Percentiles rank a stretch among this genome's conserved stretches.
Evolutionary conservation across 2,797 vertebrate species (phyloP).

Genomic region (Siniperca undulata): DNA sequence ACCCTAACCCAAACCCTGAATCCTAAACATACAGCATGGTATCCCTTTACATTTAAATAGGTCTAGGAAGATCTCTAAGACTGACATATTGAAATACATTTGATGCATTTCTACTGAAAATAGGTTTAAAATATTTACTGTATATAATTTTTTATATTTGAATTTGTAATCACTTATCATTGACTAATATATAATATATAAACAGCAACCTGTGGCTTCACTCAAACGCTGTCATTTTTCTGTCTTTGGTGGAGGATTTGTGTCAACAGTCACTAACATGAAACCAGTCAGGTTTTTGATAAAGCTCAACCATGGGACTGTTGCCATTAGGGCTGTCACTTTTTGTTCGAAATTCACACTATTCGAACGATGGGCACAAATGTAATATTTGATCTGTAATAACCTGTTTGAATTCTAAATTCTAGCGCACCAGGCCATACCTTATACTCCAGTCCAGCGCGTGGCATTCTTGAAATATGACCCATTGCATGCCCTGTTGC

Average conservation of each 20-base stretch:
- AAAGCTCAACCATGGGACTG: not conserved
- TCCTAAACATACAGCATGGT: not conserved
- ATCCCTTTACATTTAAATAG: not conserved
- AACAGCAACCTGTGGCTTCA: not conserved
- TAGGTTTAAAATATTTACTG: not conserved
- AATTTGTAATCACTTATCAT: not conserved
- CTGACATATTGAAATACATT: not conserved
- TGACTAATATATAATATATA: not conserved
- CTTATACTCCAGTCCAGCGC: not conserved
- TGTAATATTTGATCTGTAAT: not conserved
- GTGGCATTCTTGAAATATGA: not conserved
- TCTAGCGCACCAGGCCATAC: not conserved
- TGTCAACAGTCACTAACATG: not conserved
- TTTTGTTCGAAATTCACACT: not conserved
- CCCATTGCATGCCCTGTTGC: not conserved
- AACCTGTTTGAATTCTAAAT: not conserved
- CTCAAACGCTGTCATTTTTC: not conserved
- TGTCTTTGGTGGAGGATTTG: not conserved
- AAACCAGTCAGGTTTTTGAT: not conserved
- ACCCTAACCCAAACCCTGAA: not conserved
- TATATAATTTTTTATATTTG: not conserved
- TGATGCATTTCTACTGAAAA: not conserved
- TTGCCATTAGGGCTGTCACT: too few species aligned
- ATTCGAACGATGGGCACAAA: not conserved
- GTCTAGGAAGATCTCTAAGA: not conserved